Percentiles rank a stretch among this genome's conserved stretches.
These are phyloP conservation scores for Lasioglossum villosulum DNA, from an alignment of 2,888 invertebrate species.

Conservation along the genomic window DNA sequence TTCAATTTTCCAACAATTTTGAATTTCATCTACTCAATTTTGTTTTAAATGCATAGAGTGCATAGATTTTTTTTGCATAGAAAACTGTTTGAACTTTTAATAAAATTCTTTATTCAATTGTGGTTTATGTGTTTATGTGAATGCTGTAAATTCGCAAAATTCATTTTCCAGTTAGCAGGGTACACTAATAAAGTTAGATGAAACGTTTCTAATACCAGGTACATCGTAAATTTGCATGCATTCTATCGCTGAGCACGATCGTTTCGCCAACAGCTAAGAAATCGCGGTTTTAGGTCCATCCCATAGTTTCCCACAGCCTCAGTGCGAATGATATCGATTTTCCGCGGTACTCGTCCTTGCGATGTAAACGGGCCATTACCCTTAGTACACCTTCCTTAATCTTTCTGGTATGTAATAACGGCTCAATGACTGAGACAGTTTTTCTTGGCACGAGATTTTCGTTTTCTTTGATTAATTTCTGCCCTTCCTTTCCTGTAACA, in stretches of 20 bases:
- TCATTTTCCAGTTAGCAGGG: background rate
- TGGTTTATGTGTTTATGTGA: background rate
- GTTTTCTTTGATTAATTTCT: constrained; percentile 44
- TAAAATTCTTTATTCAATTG: background rate
- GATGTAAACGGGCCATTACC: constrained; percentile 65
- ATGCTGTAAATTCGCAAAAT: background rate
- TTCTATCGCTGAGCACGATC: constrained; percentile 20
- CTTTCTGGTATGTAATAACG: constrained; percentile 49
- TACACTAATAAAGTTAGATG: background rate
- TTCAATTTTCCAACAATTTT: too few species aligned
- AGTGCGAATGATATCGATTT: constrained; percentile 67
- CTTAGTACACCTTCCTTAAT: constrained; percentile 52
- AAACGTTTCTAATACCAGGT: background rate
- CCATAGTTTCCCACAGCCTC: constrained; percentile 55
- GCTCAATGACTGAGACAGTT: constrained; percentile 49
- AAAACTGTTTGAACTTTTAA: background rate
- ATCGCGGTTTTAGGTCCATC: constrained; percentile 63
- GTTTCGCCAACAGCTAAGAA: constrained; percentile 55
- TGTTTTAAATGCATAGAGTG: too few species aligned
- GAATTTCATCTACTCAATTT: too few species aligned
- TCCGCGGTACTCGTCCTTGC: constrained; percentile 42
- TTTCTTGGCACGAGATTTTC: constrained; percentile 45
- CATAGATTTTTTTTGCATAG: too few species aligned
- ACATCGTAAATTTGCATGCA: constrained; percentile 25
- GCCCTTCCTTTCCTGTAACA: background rate